A percentile compares a stretch with the other conserved stretches of the same genome.
Conservation (phyloP, 2,888 invertebrate genomes). For the Parnassius mnemosyne region DNA sequence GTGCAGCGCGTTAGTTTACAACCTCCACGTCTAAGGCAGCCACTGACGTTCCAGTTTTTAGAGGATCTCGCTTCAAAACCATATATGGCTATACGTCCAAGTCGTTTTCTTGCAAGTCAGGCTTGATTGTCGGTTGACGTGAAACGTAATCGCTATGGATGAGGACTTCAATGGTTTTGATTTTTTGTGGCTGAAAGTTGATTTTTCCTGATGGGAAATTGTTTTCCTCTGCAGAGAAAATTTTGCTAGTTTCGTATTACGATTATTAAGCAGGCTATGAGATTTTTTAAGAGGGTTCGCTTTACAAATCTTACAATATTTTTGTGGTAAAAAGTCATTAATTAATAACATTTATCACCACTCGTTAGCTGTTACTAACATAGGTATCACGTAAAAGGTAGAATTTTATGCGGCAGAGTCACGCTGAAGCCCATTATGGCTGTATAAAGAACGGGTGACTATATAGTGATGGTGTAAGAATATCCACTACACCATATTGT, state of each 20-base stretch:
- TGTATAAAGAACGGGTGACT: too few relatives aligned
- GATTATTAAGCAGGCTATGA: too few relatives aligned
- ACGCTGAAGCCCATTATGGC: too few relatives aligned
- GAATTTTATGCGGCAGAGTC: too few relatives aligned
- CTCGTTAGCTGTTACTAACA: too few relatives aligned
- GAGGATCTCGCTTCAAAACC: constrained; percentile 36
- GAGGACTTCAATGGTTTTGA: constrained; percentile 24
- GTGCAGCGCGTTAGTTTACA: constrained; percentile 23
- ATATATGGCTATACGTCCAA: constrained; percentile 35
- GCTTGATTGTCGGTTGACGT: constrained; percentile 24
- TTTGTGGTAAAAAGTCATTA: too few relatives aligned
- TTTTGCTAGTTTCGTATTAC: neutral
- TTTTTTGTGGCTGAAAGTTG: constrained; percentile 21
- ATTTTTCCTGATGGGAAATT: constrained; percentile 23
- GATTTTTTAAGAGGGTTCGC: too few relatives aligned
- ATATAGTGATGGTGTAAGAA: too few relatives aligned
- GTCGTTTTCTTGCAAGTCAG: constrained; percentile 23
- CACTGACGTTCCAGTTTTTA: constrained; percentile 42
- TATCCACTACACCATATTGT: too few relatives aligned
- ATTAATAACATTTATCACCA: too few relatives aligned
- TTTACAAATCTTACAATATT: too few relatives aligned
- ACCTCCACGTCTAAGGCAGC: constrained; percentile 24
- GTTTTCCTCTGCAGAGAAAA: constrained; percentile 5
- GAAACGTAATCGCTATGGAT: constrained; percentile 24
- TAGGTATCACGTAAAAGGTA: too few relatives aligned